phyloP scores from a whole-genome alignment of 2,113 vertebrate genomes.

The Prolemur simus region DNA sequence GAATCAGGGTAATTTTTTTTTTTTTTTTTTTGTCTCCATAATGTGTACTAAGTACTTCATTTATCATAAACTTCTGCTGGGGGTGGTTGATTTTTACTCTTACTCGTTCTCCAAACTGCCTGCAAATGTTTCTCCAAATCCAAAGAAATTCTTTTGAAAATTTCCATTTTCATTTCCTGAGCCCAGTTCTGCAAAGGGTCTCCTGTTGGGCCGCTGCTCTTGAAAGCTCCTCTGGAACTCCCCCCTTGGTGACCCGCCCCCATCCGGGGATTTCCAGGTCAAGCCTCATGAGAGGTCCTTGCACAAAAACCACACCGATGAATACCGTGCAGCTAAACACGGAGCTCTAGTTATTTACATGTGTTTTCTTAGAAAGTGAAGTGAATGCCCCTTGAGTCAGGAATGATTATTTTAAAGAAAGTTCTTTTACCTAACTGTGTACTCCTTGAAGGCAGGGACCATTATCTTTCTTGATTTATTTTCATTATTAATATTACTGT shows the following conservation, averaged over 20 bases:
- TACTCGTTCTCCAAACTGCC: neutral
- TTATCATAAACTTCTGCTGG: conserved; percentile 41
- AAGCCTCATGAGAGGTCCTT: neutral
- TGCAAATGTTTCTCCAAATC: conserved; percentile 32
- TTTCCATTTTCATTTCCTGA: neutral
- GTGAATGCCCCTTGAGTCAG: neutral
- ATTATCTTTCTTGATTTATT: neutral
- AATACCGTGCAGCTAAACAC: neutral
- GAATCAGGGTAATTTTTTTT: neutral
- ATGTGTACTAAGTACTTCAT: conserved; percentile 29
- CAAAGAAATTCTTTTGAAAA: neutral
- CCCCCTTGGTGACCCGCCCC: neutral
- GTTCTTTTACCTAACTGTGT: neutral
- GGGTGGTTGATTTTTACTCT: conserved; percentile 11
- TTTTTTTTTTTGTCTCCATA: neutral
- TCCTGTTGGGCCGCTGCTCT: neutral
- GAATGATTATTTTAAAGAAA: neutral
- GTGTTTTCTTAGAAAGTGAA: neutral
- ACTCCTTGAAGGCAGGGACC: neutral
- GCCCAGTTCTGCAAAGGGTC: neutral
- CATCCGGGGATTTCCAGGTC: neutral
- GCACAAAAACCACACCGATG: neutral
- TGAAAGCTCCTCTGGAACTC: neutral
- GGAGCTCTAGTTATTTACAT: neutral
- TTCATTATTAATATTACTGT: neutral